phyloP scores from a whole-genome alignment of 2,797 vertebrate species.

The Caiman crocodilus region DNA sequence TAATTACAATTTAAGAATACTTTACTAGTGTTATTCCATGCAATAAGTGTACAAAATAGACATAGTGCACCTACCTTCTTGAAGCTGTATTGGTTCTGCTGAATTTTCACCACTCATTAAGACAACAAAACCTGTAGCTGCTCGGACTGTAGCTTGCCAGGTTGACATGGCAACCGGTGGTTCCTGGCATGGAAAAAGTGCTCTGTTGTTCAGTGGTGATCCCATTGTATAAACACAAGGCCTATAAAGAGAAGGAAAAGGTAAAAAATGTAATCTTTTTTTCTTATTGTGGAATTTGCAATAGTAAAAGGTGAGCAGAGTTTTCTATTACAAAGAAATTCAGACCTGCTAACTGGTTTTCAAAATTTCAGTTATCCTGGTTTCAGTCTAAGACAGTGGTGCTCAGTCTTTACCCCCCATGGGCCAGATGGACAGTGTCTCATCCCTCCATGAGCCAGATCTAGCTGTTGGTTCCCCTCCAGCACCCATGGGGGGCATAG shows the following conservation, averaged over 20 bases:
- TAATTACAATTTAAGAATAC: background rate
- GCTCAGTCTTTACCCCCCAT: too few relatives aligned
- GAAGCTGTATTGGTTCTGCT: slow-evolving; percentile 78
- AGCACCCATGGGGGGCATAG: too few relatives aligned
- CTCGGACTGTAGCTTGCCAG: slow-evolving; percentile 91
- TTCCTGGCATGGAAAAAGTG: slow-evolving; percentile 98
- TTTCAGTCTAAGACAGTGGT: background rate
- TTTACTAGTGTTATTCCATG: background rate
- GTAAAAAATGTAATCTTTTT: background rate
- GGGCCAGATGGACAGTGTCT: too few relatives aligned
- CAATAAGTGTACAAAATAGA: slow-evolving; percentile 56
- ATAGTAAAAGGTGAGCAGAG: slow-evolving; percentile 33
- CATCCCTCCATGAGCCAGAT: too few relatives aligned
- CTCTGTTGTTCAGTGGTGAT: slow-evolving; percentile 98
- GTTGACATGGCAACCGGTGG: slow-evolving; percentile 98
- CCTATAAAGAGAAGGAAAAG: slow-evolving; percentile 84
- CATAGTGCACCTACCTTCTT: slow-evolving; percentile 80
- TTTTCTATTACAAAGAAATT: slow-evolving; percentile 17
- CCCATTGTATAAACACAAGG: slow-evolving; percentile 96
- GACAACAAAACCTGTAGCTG: slow-evolving; percentile 89
- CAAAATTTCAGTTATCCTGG: background rate
- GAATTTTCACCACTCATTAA: slow-evolving; percentile 96
- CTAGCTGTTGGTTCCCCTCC: too few relatives aligned
- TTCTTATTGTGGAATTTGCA: background rate
- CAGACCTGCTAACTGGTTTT: background rate